Evolutionary conservation across 2,797 vertebrate species (phyloP).

Genomic region (Iguana delicatissima): DNA sequence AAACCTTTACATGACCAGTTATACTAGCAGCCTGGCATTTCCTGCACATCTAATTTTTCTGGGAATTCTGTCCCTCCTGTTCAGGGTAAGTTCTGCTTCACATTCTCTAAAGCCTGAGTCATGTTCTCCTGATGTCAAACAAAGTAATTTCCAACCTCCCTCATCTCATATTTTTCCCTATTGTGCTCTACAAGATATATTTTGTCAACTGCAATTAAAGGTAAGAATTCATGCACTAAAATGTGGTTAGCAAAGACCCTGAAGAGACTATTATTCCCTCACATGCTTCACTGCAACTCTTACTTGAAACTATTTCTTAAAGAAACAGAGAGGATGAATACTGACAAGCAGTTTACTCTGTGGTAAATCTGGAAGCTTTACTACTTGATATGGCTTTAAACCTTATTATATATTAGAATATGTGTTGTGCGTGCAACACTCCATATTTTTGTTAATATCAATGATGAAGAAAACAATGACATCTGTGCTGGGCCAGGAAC

Average conservation of each 20-base stretch:
- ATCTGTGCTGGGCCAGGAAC: not conserved
- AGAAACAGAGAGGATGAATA: not conserved
- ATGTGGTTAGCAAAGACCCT: constrained; percentile 32
- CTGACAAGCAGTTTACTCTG: not conserved
- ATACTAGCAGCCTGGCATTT: constrained; percentile 77
- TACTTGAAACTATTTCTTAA: not conserved
- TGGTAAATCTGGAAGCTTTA: not conserved
- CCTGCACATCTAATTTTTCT: constrained; percentile 77
- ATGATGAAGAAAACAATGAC: not conserved
- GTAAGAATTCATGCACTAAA: constrained; percentile 62
- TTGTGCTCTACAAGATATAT: constrained; percentile 68
- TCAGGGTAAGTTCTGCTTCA: constrained; percentile 64
- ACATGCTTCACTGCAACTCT: not conserved
- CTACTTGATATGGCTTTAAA: not conserved
- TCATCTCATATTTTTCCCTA: constrained; percentile 59
- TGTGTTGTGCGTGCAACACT: not conserved
- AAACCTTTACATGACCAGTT: constrained; percentile 45
- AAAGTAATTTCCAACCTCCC: constrained; percentile 66
- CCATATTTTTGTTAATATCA: not conserved
- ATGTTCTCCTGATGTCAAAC: constrained; percentile 77
- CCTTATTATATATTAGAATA: not conserved
- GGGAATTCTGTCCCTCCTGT: constrained; percentile 79
- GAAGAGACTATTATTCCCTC: not conserved
- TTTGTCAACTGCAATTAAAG: constrained; percentile 64
- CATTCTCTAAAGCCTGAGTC: constrained; percentile 80